phyloP scores from a whole-genome alignment of 2,797 vertebrate species.

The Sparidentex hasta region DNA sequence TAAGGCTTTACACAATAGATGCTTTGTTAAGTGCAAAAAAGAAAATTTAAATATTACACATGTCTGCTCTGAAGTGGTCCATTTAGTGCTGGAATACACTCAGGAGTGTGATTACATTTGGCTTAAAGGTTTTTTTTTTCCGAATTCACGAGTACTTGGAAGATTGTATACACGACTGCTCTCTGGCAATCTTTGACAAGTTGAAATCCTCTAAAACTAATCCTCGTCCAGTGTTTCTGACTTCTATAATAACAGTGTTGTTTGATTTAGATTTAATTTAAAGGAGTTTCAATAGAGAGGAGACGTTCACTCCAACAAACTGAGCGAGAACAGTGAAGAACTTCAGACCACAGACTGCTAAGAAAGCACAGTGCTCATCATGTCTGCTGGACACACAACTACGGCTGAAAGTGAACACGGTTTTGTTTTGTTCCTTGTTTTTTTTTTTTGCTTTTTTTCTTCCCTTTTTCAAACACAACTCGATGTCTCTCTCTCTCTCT shows the following conservation, averaged over 20 bases:
- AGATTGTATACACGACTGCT: constrained; percentile 81
- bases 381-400: constrained; percentile 87
- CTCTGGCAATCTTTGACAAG: constrained; percentile 91
- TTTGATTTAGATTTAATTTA: constrained; percentile 44
- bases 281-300: constrained; percentile 38
- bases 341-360: constrained; percentile 80
- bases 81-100: constrained; percentile 80
- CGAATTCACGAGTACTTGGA: constrained; percentile 75
- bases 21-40: constrained; percentile 86
- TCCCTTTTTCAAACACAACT: constrained; percentile 61
- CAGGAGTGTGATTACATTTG: constrained; percentile 84
- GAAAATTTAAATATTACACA: constrained; percentile 50
- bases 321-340: constrained; percentile 83
- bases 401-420: constrained; percentile 81
- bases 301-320: constrained; percentile 71
- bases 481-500: constrained; percentile 38
- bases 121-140: constrained; percentile 61
- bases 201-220: constrained; percentile 41
- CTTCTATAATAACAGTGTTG: constrained; percentile 57
- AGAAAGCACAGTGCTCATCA: constrained; percentile 88
- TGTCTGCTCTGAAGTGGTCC: constrained; percentile 83
- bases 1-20: constrained; percentile 90
- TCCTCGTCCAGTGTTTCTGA: constrained; percentile 44
- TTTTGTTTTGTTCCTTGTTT: constrained; percentile 62
- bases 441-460: constrained; percentile 39